Evolutionary conservation across 2,888 invertebrate genomes (phyloP).

Genomic region (Tetropium fuscum): DNA sequence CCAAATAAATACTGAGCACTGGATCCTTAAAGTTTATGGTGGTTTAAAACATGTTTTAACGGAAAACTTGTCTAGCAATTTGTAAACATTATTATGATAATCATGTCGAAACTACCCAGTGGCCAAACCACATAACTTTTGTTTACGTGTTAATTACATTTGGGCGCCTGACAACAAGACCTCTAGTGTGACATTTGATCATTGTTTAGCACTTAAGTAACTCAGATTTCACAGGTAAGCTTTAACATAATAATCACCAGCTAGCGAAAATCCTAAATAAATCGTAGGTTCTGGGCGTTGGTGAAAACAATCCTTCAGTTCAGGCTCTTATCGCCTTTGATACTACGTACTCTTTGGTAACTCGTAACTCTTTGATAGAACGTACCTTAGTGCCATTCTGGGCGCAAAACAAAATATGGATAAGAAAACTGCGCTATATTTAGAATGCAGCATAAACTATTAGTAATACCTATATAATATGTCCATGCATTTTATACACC

Average conservation of each 20-base stretch:
- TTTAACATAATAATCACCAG: slow-evolving; percentile 38
- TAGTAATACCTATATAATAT: too few relatives aligned
- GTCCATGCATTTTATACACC: too few relatives aligned
- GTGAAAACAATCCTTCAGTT: too few relatives aligned
- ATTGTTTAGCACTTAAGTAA: slow-evolving; percentile 34
- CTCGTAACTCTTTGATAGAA: too few relatives aligned
- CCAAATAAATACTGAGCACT: slow-evolving; percentile 10
- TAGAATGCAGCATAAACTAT: too few relatives aligned
- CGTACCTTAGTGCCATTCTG: too few relatives aligned
- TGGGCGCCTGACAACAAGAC: slow-evolving; percentile 39
- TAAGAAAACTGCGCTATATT: too few relatives aligned
- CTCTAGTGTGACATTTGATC: slow-evolving; percentile 45
- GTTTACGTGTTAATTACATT: slow-evolving; percentile 34
- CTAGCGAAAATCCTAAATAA: slow-evolving; percentile 35
- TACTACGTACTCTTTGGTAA: too few relatives aligned
- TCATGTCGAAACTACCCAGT: slow-evolving; percentile 25
- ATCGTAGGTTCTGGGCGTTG: too few relatives aligned
- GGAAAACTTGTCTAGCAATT: slow-evolving; percentile 24
- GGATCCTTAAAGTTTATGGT: slow-evolving; percentile 24
- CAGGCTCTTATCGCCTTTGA: too few relatives aligned
- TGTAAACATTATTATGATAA: slow-evolving; percentile 30
- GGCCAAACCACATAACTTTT: slow-evolving; percentile 23
- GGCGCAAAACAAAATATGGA: too few relatives aligned
- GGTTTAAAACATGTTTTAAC: slow-evolving; percentile 27
- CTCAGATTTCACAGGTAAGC: slow-evolving; percentile 36